phyloP scores from a whole-genome alignment of 53 echinoderm and acorn worm genomes.

The Arbacia lixula region DNA sequence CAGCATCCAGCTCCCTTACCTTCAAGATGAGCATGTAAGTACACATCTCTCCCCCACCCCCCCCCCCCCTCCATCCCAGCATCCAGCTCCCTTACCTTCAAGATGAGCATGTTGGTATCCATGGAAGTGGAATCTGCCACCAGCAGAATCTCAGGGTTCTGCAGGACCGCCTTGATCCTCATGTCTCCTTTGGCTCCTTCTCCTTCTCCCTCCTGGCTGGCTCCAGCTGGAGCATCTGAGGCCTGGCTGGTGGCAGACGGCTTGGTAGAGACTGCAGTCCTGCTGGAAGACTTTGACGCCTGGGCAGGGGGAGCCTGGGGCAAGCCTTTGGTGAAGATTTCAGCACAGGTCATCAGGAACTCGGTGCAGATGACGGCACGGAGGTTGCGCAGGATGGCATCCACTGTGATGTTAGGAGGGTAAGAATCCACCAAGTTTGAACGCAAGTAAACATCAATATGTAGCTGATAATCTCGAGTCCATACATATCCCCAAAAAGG shows the following conservation, averaged over 20 bases:
- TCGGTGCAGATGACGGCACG: constrained; percentile 92
- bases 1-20: too few species aligned
- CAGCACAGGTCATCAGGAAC: constrained; percentile 89
- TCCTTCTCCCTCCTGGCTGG: constrained; percentile 43
- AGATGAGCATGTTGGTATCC: constrained; percentile 91
- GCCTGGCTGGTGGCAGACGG: constrained; percentile 44
- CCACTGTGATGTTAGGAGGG: constrained; percentile 54
- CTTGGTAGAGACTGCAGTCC: constrained; percentile 38
- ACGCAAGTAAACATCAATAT: too few species aligned
- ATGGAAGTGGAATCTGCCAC: constrained; percentile 83
- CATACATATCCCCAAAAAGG: too few species aligned
- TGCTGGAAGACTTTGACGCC: constrained; percentile 50
- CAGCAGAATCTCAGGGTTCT: constrained; percentile 92
- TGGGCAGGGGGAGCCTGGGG: constrained; percentile 63
- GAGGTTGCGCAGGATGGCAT: constrained; percentile 82
- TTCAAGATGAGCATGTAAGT: too few species aligned
- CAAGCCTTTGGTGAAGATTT: constrained; percentile 97
- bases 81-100: constrained; percentile 82
- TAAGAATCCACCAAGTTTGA: too few species aligned
- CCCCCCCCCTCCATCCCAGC: too few species aligned
- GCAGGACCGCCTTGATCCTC: constrained; percentile 76
- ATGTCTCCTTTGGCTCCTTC: constrained; percentile 64
- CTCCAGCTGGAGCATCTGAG: constrained; percentile 8
- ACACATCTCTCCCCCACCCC: too few species aligned
- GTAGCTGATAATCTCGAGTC: too few species aligned